Evolutionary conservation across 2,797 vertebrate genomes (phyloP).

Genomic region (Aldrovandia affinis): DNA sequence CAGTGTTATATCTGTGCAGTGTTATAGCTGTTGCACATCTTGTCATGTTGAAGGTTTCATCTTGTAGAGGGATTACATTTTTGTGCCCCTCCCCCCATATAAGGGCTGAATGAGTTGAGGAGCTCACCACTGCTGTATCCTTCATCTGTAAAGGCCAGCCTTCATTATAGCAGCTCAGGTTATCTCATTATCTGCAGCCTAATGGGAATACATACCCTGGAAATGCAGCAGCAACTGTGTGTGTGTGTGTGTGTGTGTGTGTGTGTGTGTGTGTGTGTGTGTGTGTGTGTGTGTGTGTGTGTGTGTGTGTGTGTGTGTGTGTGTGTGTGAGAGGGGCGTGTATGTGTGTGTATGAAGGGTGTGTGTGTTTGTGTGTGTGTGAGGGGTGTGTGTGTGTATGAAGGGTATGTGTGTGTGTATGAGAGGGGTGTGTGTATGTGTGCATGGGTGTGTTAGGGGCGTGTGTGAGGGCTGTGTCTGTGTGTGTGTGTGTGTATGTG

Average conservation of each 20-base stretch:
- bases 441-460: too few relatives aligned
- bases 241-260: too few relatives aligned
- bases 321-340: background rate
- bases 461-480: too few relatives aligned
- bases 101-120: background rate
- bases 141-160: conserved; percentile 13
- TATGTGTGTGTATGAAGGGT: background rate
- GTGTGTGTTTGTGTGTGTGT: too few relatives aligned
- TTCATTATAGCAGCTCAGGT: conserved; percentile 9
- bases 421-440: background rate
- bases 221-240: background rate
- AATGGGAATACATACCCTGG: background rate
- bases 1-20: background rate
- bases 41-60: background rate
- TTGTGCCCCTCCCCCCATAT: background rate
- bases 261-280: background rate
- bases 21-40: background rate
- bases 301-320: background rate
- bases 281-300: background rate
- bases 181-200: conserved; percentile 12
- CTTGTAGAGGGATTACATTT: background rate
- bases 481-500: too few relatives aligned
- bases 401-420: background rate
- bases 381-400: background rate
- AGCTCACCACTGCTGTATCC: background rate